These are phyloP conservation scores for Philopedon plagiatum DNA, from an alignment of 2,888 invertebrate genomes.

Conservation along the genomic window DNA sequence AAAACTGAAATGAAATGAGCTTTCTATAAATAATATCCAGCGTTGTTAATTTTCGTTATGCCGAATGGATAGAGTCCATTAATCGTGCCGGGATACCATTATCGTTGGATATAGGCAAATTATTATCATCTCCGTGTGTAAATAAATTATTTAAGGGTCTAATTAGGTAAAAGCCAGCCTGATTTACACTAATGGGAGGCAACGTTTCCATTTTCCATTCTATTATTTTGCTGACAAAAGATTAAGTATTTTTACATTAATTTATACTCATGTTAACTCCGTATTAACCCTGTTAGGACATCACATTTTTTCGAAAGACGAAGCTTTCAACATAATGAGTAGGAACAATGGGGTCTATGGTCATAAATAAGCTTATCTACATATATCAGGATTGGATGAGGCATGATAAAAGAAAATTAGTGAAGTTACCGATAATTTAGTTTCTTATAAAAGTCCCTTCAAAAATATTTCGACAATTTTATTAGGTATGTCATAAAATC, in stretches of 20 bases:
- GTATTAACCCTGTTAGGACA: constrained; percentile 17
- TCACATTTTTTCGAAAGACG: constrained; percentile 21
- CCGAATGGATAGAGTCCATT: constrained; percentile 39
- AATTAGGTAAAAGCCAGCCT: constrained; percentile 57
- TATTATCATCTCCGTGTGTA: constrained; percentile 48
- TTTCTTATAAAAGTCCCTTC: too few relatives aligned
- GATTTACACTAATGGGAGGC: constrained; percentile 51
- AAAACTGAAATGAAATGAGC: constrained; percentile 39
- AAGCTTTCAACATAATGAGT: constrained; percentile 10
- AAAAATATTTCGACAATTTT: too few relatives aligned
- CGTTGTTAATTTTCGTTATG: constrained; percentile 52
- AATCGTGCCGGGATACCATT: constrained; percentile 44
- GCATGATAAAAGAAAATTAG: background rate
- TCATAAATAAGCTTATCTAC: background rate
- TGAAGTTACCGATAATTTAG: too few relatives aligned
- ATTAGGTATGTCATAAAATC: too few relatives aligned
- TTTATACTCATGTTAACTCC: background rate
- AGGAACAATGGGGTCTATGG: background rate
- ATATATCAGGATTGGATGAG: background rate
- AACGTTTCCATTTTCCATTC: constrained; percentile 31
- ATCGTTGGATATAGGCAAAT: constrained; percentile 46
- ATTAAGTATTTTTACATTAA: constrained; percentile 29
- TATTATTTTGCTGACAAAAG: constrained; percentile 30
- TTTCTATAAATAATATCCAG: constrained; percentile 43
- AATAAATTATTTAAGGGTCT: constrained; percentile 56